A percentile compares a stretch with the other conserved stretches of the same genome.
Conservation (phyloP, 2,888 invertebrate species). For the Graphium colonna region DNA sequence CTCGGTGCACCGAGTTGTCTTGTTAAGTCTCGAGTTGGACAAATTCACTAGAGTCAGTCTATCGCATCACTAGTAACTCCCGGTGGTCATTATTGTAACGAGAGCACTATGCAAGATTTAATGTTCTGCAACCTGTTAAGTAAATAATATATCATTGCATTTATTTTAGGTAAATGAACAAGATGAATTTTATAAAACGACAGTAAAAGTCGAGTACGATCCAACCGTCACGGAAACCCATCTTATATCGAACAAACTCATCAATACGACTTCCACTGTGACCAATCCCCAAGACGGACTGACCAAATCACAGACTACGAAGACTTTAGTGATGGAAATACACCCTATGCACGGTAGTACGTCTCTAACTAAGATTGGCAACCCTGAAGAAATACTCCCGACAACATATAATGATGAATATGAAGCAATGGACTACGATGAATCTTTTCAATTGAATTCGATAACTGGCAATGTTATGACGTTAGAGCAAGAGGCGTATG, state of each 20-base stretch:
- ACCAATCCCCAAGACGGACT: constrained; percentile 54
- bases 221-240: constrained; percentile 61
- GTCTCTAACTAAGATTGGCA: constrained; percentile 39
- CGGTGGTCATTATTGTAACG: too few species aligned
- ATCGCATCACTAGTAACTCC: too few species aligned
- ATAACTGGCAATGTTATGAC: constrained; percentile 65
- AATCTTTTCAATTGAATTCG: constrained; percentile 64
- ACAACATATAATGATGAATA: constrained; percentile 38
- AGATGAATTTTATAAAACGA: constrained; percentile 32
- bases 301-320: constrained; percentile 56
- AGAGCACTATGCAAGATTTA: too few species aligned
- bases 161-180: too few species aligned
- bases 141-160: too few species aligned
- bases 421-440: constrained; percentile 37
- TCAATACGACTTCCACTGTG: constrained; percentile 59
- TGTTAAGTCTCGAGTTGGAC: too few species aligned
- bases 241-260: constrained; percentile 63
- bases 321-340: constrained; percentile 66
- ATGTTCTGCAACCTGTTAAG: too few species aligned
- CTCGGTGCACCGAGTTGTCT: too few species aligned
- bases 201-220: constrained; percentile 55
- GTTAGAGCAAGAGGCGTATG: constrained; percentile 65
- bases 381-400: constrained; percentile 63
- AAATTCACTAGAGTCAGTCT: too few species aligned
- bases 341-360: constrained; percentile 42